phyloP scores from a whole-genome alignment of 2,113 vertebrate species.

The Bambusicola thoracicus region DNA sequence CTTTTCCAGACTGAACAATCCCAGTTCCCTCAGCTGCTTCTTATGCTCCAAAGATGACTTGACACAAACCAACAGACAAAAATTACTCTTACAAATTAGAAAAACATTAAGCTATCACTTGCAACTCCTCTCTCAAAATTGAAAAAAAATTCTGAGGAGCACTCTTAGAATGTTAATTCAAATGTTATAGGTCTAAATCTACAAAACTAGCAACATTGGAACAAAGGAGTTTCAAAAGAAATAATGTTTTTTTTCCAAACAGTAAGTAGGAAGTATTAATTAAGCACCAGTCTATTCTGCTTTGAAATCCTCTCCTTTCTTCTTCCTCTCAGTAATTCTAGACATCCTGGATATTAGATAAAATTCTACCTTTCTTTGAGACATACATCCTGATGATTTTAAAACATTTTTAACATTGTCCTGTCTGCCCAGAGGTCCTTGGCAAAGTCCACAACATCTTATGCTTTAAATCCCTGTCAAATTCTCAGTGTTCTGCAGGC shows the following conservation, averaged over 20 bases:
- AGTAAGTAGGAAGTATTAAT: background rate
- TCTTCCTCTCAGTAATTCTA: background rate
- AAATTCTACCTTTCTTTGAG: background rate
- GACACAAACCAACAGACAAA: background rate
- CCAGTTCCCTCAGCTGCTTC: too few relatives aligned
- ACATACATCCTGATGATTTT: background rate
- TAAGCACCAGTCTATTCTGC: background rate
- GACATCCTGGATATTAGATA: background rate
- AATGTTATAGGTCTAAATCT: background rate
- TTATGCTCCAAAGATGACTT: too few relatives aligned
- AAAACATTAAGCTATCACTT: background rate
- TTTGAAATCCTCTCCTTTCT: background rate
- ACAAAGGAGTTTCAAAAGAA: background rate
- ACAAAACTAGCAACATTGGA: background rate
- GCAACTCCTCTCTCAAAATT: background rate
- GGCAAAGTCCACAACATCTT: background rate
- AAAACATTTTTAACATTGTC: background rate
- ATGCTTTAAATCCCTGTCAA: background rate
- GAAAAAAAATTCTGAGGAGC: background rate
- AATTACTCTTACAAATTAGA: background rate
- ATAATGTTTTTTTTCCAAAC: background rate
- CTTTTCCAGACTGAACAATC: too few relatives aligned
- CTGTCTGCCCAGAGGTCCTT: background rate
- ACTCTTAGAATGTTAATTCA: background rate
- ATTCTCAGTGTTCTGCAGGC: background rate